Evolutionary conservation across 1,140 invertebrate species (phyloP), one percentile per base, ranked within the genome.

Genomic region (Drepana arcuata): DNA sequence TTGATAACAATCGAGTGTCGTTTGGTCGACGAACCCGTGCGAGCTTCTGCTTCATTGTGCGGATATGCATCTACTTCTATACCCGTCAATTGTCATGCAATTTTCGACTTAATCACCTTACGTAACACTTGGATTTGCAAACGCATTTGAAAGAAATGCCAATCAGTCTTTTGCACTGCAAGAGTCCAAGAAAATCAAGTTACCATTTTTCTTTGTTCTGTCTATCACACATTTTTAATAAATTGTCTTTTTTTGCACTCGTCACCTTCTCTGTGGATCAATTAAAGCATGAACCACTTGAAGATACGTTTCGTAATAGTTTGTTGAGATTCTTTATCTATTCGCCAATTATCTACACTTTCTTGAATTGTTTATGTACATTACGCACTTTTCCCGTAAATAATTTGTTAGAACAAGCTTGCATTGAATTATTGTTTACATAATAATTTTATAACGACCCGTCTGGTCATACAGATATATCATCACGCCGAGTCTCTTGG

Each of bases 1-100:
- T 41, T 47, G 64, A 74, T 70, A 60, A 60, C 49, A 55, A 65
- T 64, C 51, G 28, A n/a, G 26, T 52, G 42, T 32, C 14, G 45
- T 35, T 14, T 55, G 63, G 57, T 64, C 69, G 48, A 46, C 45
- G 63, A 67, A 53, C 65, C 35, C 56, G 43, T 62, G 58, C 49
- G 56, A 63, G 55, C 54, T 55, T 66, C 48, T 54, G 44, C 41
- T 25, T 50, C 38, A 55, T 45, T 56, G 33, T 44, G 14, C 12
- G 10, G 38, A 49, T 50, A 49, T 29, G 27, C 29, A 53, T 47
- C 33, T 31, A 27, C 15, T 15, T 28, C 21, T 36, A 13, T 2
- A 9, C 12, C 10, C 14, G 16, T 24, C 31, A 36, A n/a, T 10
- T 28, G 15, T 16, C 24, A 34, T 15, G n/a, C 13, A 14, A 54